Evolutionary conservation across 2,113 vertebrate species (phyloP).

Genomic region (Brienomyrus longianalis): DNA sequence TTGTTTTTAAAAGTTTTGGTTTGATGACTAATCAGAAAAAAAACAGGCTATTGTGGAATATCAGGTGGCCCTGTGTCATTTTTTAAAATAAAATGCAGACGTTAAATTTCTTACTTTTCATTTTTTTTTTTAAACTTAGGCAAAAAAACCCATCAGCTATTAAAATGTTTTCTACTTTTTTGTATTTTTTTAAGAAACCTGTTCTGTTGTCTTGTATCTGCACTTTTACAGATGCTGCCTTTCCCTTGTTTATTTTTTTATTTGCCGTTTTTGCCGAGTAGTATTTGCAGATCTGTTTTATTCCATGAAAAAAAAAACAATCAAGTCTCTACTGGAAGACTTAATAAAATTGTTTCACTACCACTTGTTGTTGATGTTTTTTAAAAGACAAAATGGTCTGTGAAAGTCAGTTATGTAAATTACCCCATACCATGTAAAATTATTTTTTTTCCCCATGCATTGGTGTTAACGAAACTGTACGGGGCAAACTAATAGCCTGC

Average conservation of each 20-base stretch:
- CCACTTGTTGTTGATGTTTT: slow-evolving; percentile 53
- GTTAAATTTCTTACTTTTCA: slow-evolving; percentile 52
- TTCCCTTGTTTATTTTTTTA: slow-evolving; percentile 37
- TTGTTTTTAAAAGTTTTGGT: slow-evolving; percentile 32
- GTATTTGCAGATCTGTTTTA: slow-evolving; percentile 83
- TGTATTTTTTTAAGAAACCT: slow-evolving; percentile 65
- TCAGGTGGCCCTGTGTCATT: slow-evolving; percentile 40
- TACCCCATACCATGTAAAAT: background rate
- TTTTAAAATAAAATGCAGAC: slow-evolving; percentile 49
- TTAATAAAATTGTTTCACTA: slow-evolving; percentile 90
- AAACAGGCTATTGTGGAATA: slow-evolving; percentile 27
- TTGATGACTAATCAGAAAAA: slow-evolving; percentile 28
- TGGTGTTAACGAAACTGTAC: background rate
- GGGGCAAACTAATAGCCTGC: background rate
- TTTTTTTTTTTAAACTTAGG: slow-evolving; percentile 45
- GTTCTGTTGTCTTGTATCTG: slow-evolving; percentile 74
- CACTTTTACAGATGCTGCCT: slow-evolving; percentile 58
- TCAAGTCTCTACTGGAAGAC: slow-evolving; percentile 88
- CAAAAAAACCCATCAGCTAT: slow-evolving; percentile 48
- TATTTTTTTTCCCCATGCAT: background rate
- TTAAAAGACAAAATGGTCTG: slow-evolving; percentile 26
- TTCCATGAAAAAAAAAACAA: slow-evolving; percentile 69
- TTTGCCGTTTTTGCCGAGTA: slow-evolving; percentile 62
- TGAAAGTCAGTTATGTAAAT: background rate
- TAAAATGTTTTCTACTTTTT: slow-evolving; percentile 59